Evolutionary conservation across 2,888 invertebrate species (phyloP).

Genomic region (Galeruca laticollis): DNA sequence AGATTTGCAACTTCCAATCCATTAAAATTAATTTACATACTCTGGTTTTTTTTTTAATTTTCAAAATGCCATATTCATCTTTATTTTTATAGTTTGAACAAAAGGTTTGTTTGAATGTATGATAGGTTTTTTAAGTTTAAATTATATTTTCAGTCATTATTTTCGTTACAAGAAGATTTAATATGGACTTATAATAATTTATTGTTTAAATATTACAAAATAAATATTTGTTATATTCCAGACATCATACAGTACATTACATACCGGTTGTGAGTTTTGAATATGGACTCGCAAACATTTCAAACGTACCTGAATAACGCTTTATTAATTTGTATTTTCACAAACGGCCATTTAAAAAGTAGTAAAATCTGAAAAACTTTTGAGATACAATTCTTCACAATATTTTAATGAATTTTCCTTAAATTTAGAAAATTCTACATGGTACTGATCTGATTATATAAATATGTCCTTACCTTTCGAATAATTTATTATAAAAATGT

Average conservation of each 20-base stretch:
- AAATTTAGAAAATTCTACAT: conserved; percentile 52
- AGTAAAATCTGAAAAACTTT: conserved; percentile 50
- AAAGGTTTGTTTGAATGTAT: not conserved
- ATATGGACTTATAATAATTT: no score
- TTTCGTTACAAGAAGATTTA: no score
- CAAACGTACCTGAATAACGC: conserved; percentile 66
- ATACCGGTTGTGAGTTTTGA: conserved; percentile 10
- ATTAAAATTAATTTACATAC: not conserved
- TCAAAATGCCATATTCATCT: not conserved
- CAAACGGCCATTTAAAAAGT: conserved; percentile 52
- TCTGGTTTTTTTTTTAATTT: not conserved
- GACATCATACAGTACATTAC: not conserved
- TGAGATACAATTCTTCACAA: conserved; percentile 56
- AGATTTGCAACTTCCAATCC: not conserved
- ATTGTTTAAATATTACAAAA: no score
- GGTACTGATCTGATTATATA: conserved; percentile 59
- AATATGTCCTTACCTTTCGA: conserved; percentile 49
- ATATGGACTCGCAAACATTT: conserved; percentile 50
- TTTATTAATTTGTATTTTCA: conserved; percentile 58
- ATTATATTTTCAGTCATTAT: not conserved
- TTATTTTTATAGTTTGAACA: not conserved
- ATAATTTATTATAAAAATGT: conserved; percentile 47
- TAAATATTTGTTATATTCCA: not conserved
- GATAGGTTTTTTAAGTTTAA: not conserved
- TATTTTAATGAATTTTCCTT: conserved; percentile 46